phyloP scores from a whole-genome alignment of 2,113 vertebrate species.

The Jaculus jaculus region DNA sequence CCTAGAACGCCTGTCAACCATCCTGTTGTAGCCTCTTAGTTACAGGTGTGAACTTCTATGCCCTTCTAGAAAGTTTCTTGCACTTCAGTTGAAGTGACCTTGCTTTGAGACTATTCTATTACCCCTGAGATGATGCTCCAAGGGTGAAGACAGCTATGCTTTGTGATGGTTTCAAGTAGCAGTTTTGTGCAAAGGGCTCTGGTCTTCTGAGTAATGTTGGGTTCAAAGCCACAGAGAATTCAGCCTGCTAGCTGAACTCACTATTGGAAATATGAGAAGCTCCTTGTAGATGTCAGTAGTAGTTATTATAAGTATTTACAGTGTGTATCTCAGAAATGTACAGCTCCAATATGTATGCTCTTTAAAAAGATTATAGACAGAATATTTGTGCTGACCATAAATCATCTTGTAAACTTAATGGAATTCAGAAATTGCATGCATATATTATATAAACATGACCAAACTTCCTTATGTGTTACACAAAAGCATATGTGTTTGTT shows the following conservation, averaged over 20 bases:
- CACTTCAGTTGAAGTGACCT: neutral
- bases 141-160: conserved; percentile 9
- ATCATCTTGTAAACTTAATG: neutral
- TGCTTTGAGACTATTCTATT: neutral
- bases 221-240: conserved; percentile 37
- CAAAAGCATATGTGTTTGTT: neutral
- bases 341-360: neutral
- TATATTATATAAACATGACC: neutral
- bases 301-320: neutral
- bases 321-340: neutral
- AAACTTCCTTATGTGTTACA: neutral
- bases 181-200: conserved; percentile 62
- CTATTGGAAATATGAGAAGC: neutral
- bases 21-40: neutral
- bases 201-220: conserved; percentile 11
- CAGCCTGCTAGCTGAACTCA: conserved; percentile 53
- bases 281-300: neutral
- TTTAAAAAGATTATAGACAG: neutral
- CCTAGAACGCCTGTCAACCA: neutral
- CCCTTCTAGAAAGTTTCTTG: neutral
- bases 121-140: neutral
- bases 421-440: neutral
- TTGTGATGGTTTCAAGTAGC: conserved; percentile 53
- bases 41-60: neutral
- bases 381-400: neutral